phyloP scores from a whole-genome alignment of 2,113 vertebrate genomes.

The Poicephalus gulielmi region DNA sequence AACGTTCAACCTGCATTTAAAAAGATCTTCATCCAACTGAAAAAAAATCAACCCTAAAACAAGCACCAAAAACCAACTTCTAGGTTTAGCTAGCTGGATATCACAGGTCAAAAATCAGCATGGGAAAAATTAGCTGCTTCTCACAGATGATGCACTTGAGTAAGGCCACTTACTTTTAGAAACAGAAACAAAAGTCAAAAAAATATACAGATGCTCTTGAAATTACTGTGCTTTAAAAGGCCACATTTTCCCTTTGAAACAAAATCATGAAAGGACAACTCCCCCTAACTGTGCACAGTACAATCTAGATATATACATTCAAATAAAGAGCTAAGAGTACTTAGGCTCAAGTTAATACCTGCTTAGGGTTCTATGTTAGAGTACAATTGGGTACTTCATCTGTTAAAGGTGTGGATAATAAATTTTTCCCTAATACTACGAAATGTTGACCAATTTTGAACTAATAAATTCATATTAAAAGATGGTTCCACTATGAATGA shows the following conservation, averaged over 20 bases:
- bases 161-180: not conserved
- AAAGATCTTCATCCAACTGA: not conserved
- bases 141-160: not conserved
- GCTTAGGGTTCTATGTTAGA: not conserved
- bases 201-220: fast-evolving
- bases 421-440: not conserved
- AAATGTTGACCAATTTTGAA: not conserved
- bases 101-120: not conserved
- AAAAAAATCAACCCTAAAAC: not conserved
- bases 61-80: not conserved
- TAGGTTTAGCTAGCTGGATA: not conserved
- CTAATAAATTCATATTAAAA: not conserved
- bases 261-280: not conserved
- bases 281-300: not conserved
- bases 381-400: not conserved
- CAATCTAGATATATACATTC: not conserved
- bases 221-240: not conserved
- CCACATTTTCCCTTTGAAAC: not conserved
- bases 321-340: not conserved
- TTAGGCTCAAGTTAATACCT: not conserved
- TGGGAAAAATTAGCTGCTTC: not conserved
- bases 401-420: not conserved
- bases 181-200: not conserved
- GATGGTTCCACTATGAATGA: not conserved
- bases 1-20: not conserved